phyloP scores from a whole-genome alignment of 2,113 vertebrate genomes.

The Semnopithecus entellus region DNA sequence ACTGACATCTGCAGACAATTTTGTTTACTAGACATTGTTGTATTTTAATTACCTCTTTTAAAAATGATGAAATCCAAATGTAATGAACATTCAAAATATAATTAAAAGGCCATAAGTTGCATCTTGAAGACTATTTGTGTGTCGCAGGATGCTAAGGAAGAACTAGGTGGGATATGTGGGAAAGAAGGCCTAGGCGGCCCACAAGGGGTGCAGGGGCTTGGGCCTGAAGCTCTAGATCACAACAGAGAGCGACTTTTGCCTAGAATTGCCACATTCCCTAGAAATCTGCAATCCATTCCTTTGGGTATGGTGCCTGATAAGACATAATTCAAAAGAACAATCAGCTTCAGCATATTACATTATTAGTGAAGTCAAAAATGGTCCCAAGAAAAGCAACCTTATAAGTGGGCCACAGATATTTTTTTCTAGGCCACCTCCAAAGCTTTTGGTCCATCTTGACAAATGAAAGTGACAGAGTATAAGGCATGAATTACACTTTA shows the following conservation, averaged over 20 bases:
- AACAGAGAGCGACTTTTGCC: background rate
- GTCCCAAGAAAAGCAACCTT: slow-evolving; percentile 34
- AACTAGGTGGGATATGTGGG: background rate
- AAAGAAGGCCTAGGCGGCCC: background rate
- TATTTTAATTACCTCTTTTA: slow-evolving; percentile 58
- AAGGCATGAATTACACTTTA: background rate
- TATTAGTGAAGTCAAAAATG: slow-evolving; percentile 22
- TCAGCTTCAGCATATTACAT: background rate
- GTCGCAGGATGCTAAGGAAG: background rate
- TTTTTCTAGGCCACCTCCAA: background rate
- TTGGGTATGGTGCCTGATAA: background rate
- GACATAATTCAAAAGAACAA: slow-evolving; percentile 32
- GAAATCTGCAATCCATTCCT: background rate
- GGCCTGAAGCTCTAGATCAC: background rate
- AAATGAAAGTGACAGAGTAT: background rate
- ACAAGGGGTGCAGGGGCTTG: too few relatives aligned
- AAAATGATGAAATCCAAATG: slow-evolving; percentile 44
- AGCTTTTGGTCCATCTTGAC: background rate
- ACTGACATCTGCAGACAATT: slow-evolving; percentile 52
- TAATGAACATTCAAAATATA: background rate
- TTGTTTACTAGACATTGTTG: slow-evolving; percentile 16
- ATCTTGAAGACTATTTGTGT: background rate
- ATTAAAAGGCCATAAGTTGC: background rate
- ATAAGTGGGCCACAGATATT: background rate
- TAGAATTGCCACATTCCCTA: background rate